A percentile compares a stretch with the other conserved stretches of the same genome.
Conservation (phyloP, 2,888 invertebrate species). For the Mycogona germanica region DNA sequence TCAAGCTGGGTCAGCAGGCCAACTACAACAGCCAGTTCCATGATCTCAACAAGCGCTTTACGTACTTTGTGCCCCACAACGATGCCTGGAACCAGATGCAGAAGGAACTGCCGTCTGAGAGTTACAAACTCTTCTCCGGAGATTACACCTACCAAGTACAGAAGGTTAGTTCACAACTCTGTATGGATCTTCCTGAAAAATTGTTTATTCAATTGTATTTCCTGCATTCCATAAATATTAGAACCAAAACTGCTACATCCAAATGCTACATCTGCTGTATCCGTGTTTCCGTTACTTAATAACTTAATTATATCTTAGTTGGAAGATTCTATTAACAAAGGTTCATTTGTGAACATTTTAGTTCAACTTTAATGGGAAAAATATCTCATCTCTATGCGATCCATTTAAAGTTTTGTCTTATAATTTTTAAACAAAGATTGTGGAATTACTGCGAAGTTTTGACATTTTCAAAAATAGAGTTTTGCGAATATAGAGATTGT, state of each 20-base stretch:
- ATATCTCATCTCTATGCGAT: no score
- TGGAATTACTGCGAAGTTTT: no score
- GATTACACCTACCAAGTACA: conserved; percentile 66
- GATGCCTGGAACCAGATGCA: conserved; percentile 74
- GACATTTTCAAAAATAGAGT: no score
- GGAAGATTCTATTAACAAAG: no score
- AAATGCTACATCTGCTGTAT: no score
- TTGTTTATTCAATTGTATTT: neutral
- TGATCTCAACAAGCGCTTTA: conserved; percentile 63
- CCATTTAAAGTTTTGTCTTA: no score
- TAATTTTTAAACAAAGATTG: no score
- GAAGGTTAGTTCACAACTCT: conserved; percentile 16
- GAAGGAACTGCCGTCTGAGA: conserved; percentile 60
- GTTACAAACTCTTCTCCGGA: conserved; percentile 70
- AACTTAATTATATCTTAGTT: no score
- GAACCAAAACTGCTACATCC: no score
- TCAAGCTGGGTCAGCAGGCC: conserved; percentile 56
- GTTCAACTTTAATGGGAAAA: no score
- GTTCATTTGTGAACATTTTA: neutral
- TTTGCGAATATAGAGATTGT: conserved; percentile 6
- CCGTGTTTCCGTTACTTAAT: no score
- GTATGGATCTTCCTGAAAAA: neutral
- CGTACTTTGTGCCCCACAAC: conserved; percentile 83
- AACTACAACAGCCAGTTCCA: conserved; percentile 65
- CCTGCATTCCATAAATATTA: no score